phyloP scores from a whole-genome alignment of 2,888 invertebrate species.

The Trichacis sp. region DNA sequence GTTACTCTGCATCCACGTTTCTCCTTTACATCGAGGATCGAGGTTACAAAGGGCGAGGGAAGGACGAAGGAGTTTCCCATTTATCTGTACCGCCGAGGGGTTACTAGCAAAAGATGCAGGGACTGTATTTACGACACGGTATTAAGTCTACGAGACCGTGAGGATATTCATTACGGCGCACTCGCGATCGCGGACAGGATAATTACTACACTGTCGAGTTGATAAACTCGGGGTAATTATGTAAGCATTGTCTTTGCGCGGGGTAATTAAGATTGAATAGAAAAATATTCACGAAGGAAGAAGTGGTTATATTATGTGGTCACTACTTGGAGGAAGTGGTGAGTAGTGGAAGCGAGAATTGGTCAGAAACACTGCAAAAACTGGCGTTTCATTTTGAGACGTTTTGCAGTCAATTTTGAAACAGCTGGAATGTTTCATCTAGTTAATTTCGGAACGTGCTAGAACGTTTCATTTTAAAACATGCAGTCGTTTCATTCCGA shows the following conservation, averaged over 20 bases:
- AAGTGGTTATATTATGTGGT: background rate
- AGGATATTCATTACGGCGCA: slow-evolving; percentile 8
- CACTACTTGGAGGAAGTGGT: background rate
- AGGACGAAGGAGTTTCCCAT: slow-evolving; percentile 40
- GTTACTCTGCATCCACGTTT: slow-evolving; percentile 9
- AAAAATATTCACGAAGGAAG: background rate
- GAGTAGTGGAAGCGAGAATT: background rate
- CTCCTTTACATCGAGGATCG: slow-evolving; percentile 32
- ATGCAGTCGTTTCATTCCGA: no score
- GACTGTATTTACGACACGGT: slow-evolving; percentile 5
- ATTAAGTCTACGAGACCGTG: slow-evolving; percentile 10
- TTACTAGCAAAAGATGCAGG: background rate
- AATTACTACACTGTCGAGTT: slow-evolving; percentile 3
- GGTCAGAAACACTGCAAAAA: no score
- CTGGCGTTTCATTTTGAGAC: no score
- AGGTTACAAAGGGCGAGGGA: slow-evolving; percentile 2
- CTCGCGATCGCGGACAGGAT: slow-evolving; percentile 6
- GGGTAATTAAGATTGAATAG: background rate
- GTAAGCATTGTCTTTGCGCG: background rate
- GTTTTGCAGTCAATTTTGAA: no score
- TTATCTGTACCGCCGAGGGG: slow-evolving; percentile 37
- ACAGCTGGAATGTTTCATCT: no score
- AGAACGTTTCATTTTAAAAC: no score
- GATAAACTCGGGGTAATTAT: slow-evolving; percentile 6
- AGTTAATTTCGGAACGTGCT: no score